phyloP scores from a whole-genome alignment of 37 sponge, comb jelly and placozoan species.

The Beroe forskalii region DNA sequence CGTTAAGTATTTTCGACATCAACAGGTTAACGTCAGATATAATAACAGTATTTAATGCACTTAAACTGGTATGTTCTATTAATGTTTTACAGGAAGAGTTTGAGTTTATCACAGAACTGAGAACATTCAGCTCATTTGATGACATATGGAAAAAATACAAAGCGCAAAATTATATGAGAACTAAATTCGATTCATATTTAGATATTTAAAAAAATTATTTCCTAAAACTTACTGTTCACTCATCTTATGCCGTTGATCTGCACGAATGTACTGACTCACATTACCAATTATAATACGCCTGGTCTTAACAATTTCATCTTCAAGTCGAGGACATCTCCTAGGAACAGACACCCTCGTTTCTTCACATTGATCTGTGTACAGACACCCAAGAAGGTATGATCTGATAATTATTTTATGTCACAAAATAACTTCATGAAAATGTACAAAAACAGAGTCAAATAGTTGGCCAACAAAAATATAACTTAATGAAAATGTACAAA shows the following conservation, averaged over 20 bases:
- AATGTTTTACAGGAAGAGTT: too few relatives aligned
- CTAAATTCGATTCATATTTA: too few relatives aligned
- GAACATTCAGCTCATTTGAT: too few relatives aligned
- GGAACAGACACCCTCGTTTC: conserved; percentile 27
- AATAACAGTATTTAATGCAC: too few relatives aligned
- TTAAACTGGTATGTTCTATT: too few relatives aligned
- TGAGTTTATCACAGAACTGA: too few relatives aligned
- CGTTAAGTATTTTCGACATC: not conserved
- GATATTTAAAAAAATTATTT: not conserved
- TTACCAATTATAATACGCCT: conserved; percentile 43
- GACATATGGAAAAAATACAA: too few relatives aligned
- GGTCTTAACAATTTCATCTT: not conserved
- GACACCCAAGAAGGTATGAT: conserved; percentile 32
- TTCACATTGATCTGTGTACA: conserved; percentile 34
- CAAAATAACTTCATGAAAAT: not conserved
- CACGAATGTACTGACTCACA: conserved; percentile 49
- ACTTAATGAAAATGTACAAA: too few relatives aligned
- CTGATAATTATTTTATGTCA: not conserved
- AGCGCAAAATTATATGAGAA: too few relatives aligned
- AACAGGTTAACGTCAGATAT: not conserved
- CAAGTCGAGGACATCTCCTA: conserved; percentile 1
- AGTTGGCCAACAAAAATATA: too few relatives aligned
- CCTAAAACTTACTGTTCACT: conserved; percentile 49
- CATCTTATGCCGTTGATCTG: conserved; percentile 47
- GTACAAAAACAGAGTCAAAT: too few relatives aligned